Evolutionary conservation across 2,113 vertebrate genomes (phyloP), one percentile per base, ranked within the genome.

Genomic region (Phylloscopus trochilus): DNA sequence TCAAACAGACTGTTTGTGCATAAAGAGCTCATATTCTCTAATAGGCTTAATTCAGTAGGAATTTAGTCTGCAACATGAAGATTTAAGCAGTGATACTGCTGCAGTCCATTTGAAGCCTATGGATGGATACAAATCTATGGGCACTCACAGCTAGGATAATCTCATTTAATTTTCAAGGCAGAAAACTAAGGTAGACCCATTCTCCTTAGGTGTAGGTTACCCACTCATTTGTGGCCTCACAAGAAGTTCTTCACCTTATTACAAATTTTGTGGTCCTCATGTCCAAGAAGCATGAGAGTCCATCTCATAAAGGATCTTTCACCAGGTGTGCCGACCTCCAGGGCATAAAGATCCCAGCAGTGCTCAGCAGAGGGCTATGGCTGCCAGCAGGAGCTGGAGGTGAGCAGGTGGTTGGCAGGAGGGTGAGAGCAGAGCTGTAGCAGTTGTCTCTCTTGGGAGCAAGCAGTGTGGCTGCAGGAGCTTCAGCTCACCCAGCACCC

Each of bases 241-340:
- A 73, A 55, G 17, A 62, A 64, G 30, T 37, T 70, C 31, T 69
- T 66, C 30, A 62, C 22, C 55, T 52, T 56, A 44, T 27, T 22
- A 70, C 11, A 31, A 10, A 19, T 60, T 27, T 33, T 53, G 41
- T 41, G 39, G 20, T 76, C 13, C 51, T 84, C 7, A 3, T 46
- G n/a, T 43, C 59, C 33, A 37, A 53, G 35, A 68, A 1, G 1
- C 28, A 4, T 0, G 2, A 79, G 13, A 24, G 11, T 22, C n/a
- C 2, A 0, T 47, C 62, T 44, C 2, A 1, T 18, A 44, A 67
- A 55, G 41, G 53, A 47, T n/a, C 47, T 53, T 64, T 52, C 22
- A 37, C 24, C 30, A 24, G 21, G 28, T n/a, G 21, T 47, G 35
- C 49, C 67, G 64, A 19, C 23, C 64, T 82, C 26, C 26, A 27